Evolutionary conservation across 1,140 invertebrate genomes (phyloP), one percentile per base, ranked within the genome.

Genomic region (Drosophila quadrilineata): DNA sequence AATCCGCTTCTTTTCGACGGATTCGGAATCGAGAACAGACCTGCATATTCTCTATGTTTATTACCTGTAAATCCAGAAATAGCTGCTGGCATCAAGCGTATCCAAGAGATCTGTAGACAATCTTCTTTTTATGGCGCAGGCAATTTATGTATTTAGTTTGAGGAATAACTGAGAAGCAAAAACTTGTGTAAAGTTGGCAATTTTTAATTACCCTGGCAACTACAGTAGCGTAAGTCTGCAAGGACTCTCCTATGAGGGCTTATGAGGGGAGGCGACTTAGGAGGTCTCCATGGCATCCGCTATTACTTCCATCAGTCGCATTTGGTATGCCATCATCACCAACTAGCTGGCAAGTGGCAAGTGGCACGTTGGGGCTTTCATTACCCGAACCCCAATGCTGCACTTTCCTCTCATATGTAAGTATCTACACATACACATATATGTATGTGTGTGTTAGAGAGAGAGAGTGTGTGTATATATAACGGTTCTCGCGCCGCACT

Each of bases 121-220:
- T 1, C 17, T 41, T 21, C 3, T 21, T 52, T 12, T 19, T 33
- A 24, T 8, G 17, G 2, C 19, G 8, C 21, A 6, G 8, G 17
- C 14, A 43, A 19, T 38, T 57, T 46, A 62, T 58, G 43, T 26
- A 40, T 53, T 22, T 60, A 63, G 50, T 52, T 69, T 77, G n/a
- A n/a, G n/a, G n/a, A n/a, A n/a, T 69, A 43, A 72, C 69, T 24
- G 75, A 63, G 71, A 74, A 75, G 75, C 43, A 66, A 80, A 56
- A 80, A 71, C 62, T 79, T 79, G 63, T 41, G 75, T 75, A 66
- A 71, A 71, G 66, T 63, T 50, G 53, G 67, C 43, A 68, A 82
- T 80, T 80, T 80, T 80, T 80, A 80, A 80, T 80, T 80, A 68
- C 71, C 67, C 67, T 64, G 58, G 71, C 75, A 80, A 80, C 69